Percentiles rank a stretch among this genome's conserved stretches.
phyloP scores from a whole-genome alignment of 2,888 invertebrate genomes.

The Euzophera pinguis region DNA sequence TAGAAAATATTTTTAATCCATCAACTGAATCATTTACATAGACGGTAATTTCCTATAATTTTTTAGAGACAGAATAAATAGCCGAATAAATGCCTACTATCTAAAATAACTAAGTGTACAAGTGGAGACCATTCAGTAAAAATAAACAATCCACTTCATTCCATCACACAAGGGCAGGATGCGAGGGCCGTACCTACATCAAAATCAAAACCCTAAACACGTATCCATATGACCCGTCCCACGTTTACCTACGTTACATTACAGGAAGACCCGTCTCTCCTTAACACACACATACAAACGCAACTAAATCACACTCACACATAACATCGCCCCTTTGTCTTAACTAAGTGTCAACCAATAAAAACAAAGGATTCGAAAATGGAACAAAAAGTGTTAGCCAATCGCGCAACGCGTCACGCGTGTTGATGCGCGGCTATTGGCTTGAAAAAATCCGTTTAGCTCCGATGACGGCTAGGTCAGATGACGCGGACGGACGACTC shows the following conservation, averaged over 20 bases:
- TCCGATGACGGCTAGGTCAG: conserved; percentile 74
- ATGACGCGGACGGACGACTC: conserved; percentile 58
- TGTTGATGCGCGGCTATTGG: conserved; percentile 77
- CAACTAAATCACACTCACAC: conserved; percentile 65
- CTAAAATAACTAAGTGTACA: not conserved
- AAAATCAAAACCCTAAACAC: conserved; percentile 68
- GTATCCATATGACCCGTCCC: conserved; percentile 51
- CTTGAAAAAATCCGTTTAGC: conserved; percentile 77
- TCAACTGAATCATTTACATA: too few relatives aligned
- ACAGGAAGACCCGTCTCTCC: conserved; percentile 66
- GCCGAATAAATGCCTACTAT: too few relatives aligned
- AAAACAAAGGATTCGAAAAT: conserved; percentile 79
- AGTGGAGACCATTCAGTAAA: conserved; percentile 29
- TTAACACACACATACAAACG: conserved; percentile 66
- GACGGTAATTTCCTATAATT: too few relatives aligned
- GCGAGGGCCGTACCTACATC: conserved; percentile 66
- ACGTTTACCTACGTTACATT: conserved; percentile 41
- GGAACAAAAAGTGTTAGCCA: conserved; percentile 77
- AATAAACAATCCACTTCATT: conserved; percentile 59
- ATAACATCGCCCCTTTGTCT: conserved; percentile 74
- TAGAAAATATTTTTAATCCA: too few relatives aligned
- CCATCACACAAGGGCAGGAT: conserved; percentile 47
- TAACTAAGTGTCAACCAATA: conserved; percentile 81
- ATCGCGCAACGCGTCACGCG: conserved; percentile 73
- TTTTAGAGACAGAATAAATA: too few relatives aligned